Conservation (phyloP, 1,140 invertebrate species). For the Drosophila seguyi region DNA sequence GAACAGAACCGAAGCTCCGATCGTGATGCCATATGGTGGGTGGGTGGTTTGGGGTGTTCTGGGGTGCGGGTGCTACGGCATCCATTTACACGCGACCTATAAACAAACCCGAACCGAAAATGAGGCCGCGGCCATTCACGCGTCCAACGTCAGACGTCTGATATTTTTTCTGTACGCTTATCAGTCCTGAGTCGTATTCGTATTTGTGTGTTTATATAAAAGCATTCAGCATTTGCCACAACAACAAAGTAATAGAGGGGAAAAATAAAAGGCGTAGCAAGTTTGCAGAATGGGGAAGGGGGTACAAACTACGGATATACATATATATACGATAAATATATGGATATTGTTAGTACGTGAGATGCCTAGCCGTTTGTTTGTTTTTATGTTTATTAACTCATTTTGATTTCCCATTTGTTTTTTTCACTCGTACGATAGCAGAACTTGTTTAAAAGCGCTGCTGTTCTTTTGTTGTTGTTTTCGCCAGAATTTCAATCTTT, state of each 20-base stretch:
- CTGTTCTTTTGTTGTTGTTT: conserved; percentile 20
- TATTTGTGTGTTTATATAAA: conserved; percentile 47
- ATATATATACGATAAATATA: conserved; percentile 7
- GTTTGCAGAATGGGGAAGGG: not conserved
- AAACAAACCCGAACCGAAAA: conserved; percentile 65
- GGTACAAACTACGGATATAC: not conserved
- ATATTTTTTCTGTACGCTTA: conserved; percentile 45
- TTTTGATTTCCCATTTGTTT: conserved; percentile 16
- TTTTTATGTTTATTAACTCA: conserved; percentile 54
- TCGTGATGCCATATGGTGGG: conserved; percentile 20
- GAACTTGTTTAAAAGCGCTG: conserved; percentile 30
- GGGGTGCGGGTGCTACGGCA: conserved; percentile 14
- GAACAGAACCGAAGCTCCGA: conserved; percentile 28
- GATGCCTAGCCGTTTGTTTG: conserved; percentile 44
- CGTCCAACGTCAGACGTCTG: conserved; percentile 47
- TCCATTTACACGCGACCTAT: conserved; percentile 77
- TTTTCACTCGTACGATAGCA: not conserved
- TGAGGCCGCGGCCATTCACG: conserved; percentile 70
- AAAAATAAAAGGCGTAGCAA: conserved; percentile 16
- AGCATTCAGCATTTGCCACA: conserved; percentile 22
- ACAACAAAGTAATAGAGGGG: conserved; percentile 9
- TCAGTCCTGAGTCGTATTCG: conserved; percentile 30
- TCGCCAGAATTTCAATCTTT: conserved; percentile 21
- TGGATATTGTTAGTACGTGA: not conserved
- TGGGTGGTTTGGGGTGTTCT: conserved; percentile 6